Evolutionary conservation across 2,113 vertebrate species (phyloP), one percentile per base, ranked within the genome.

Genomic region (Axis porcinus): DNA sequence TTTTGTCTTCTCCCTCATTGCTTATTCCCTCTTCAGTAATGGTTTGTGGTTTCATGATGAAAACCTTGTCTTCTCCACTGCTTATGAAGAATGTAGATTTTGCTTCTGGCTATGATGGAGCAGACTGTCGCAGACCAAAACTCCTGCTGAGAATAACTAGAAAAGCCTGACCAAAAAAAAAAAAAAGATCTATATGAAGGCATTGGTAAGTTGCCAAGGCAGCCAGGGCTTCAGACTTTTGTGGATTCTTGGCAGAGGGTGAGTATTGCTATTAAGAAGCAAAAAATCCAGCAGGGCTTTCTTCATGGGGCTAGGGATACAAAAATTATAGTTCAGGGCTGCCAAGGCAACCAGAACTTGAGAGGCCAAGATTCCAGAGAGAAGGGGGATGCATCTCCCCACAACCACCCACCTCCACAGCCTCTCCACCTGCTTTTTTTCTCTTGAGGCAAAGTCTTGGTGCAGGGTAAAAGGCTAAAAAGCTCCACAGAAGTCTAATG

Each of bases 131-230:
- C 55, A 78, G 67, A 98, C 84, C 91, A 84, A 92, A 97, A 91
- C 43, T 91, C 88, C 28, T 95, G 82, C 93, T 95, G 91, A 94
- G 86, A 98, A 84, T 95, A 97, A 85, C 74, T 97, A 92, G 85
- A 95, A 96, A 96, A 95, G 89, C 83, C 45, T 92, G 89, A 60
- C 94, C 1, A 6, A 58, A 94, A 90, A 90, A 16, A 64, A 64
- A 94, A 87, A 81, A 91, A 85, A 54, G 50, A 52, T 30, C 58
- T 95, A 76, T 91, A 93, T 82, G 95, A 82, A 89, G 93, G 27
- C 58, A 62, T 57, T 93, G 96, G 74, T 92, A 88, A 88, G 43
- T 96, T 97, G 93, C 97, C 97, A 97, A 83, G 88, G 76, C 86
- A 95, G 82, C 95, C 64, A 96, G 85, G 60, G 82, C 87, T 94